These are phyloP conservation scores for Cnemophilus loriae DNA, from an alignment of 2,113 vertebrate species.

Conservation along the genomic window DNA sequence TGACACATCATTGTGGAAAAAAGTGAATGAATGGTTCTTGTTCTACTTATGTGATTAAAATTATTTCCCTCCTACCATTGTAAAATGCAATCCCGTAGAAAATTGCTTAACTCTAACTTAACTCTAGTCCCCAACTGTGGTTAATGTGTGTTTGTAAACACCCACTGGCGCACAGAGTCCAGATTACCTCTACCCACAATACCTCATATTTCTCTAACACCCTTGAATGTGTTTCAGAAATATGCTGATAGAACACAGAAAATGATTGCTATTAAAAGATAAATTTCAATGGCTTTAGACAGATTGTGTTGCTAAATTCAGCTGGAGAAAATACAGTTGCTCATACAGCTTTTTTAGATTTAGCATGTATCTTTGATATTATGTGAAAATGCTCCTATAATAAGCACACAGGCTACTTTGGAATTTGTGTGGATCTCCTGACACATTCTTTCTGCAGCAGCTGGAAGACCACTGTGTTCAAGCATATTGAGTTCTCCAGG, in stretches of 20 bases:
- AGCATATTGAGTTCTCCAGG: neutral
- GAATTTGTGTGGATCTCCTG: neutral
- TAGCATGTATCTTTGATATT: neutral
- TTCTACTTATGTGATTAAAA: neutral
- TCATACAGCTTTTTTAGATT: neutral
- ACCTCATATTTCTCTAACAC: constrained; percentile 4
- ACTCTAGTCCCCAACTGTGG: neutral
- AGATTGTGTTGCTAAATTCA: neutral
- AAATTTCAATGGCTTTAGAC: neutral
- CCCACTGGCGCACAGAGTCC: neutral
- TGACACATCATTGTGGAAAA: neutral
- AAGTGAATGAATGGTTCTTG: neutral
- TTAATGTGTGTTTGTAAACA: neutral
- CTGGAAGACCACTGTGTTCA: neutral
- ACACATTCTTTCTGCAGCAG: neutral
- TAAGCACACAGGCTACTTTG: neutral
- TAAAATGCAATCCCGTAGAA: neutral
- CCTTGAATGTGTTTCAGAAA: neutral
- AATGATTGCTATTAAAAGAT: neutral
- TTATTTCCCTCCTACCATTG: neutral
- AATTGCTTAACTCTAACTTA: neutral
- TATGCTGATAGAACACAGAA: neutral
- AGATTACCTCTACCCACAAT: neutral
- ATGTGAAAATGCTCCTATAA: neutral
- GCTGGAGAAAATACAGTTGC: neutral